A percentile compares a stretch with the other conserved stretches of the same genome.
phyloP scores from a whole-genome alignment of 2,113 vertebrate species.

The Sander lucioperca region DNA sequence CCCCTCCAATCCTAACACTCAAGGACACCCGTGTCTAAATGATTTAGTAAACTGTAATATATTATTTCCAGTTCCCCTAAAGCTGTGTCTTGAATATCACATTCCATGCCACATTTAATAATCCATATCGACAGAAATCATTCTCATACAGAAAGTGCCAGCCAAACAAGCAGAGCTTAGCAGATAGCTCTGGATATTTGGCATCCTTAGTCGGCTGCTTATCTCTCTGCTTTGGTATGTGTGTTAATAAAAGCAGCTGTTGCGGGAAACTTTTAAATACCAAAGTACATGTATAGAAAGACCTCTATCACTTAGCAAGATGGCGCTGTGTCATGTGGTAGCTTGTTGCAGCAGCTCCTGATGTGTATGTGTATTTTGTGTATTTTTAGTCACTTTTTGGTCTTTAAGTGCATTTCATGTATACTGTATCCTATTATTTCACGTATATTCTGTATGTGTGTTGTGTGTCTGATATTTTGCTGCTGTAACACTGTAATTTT shows the following conservation, averaged over 20 bases:
- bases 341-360: too few relatives aligned
- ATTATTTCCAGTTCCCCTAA: slow-evolving; percentile 47
- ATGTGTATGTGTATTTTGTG: too few relatives aligned
- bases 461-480: too few relatives aligned
- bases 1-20: neutral
- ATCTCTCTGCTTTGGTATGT: slow-evolving; percentile 22
- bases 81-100: slow-evolving; percentile 39
- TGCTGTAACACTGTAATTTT: too few relatives aligned
- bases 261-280: neutral
- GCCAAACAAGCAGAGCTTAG: slow-evolving; percentile 11
- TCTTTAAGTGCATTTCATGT: too few relatives aligned
- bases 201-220: neutral
- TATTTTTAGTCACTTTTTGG: too few relatives aligned
- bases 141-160: slow-evolving; percentile 8
- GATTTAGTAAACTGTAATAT: slow-evolving; percentile 32
- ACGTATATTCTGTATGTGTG: too few relatives aligned
- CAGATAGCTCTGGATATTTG: slow-evolving; percentile 23
- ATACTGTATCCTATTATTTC: too few relatives aligned
- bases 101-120: slow-evolving; percentile 20
- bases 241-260: neutral
- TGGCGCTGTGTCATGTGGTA: too few relatives aligned
- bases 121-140: slow-evolving; percentile 24
- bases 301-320: neutral
- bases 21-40: slow-evolving; percentile 23
- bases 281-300: neutral